Percentiles rank a stretch among this genome's conserved stretches.
Conservation (phyloP, 2,888 invertebrate species). For the Sipha maydis region DNA sequence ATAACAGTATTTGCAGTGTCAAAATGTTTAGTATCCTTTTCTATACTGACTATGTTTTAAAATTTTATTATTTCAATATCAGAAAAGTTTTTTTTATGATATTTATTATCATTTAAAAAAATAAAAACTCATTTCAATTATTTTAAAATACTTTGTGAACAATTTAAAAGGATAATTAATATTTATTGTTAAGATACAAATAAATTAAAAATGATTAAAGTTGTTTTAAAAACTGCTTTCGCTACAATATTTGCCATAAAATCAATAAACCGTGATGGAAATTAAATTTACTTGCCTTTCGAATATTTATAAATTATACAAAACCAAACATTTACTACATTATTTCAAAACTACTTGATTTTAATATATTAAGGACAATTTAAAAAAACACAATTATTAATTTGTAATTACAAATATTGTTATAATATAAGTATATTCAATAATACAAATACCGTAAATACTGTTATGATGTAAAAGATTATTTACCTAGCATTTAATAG, state of each 20-base stretch:
- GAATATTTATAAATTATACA: slow-evolving; percentile 30
- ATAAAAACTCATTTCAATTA: slow-evolving; percentile 26
- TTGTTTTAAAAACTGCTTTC: slow-evolving; percentile 39
- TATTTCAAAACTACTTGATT: not conserved
- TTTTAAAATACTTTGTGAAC: slow-evolving; percentile 15
- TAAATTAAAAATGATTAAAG: slow-evolving; percentile 39
- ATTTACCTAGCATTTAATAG: no score
- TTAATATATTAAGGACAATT: not conserved
- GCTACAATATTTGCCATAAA: not conserved
- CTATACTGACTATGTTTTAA: not conserved
- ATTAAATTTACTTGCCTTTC: not conserved
- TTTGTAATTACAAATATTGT: no score
- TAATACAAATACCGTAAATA: no score
- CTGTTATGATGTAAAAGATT: no score
- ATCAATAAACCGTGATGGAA: slow-evolving; percentile 28
- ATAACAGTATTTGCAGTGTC: not conserved
- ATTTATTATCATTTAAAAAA: not conserved
- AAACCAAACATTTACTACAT: not conserved
- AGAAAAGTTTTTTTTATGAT: not conserved
- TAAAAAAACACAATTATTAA: not conserved
- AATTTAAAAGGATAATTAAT: slow-evolving; percentile 30
- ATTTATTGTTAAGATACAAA: slow-evolving; percentile 40
- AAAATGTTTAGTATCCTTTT: not conserved
- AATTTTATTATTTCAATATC: slow-evolving; percentile 5
- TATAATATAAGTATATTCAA: no score